These are phyloP conservation scores for Chydorus sphaericus DNA, from an alignment of 2,888 invertebrate genomes.

Conservation along the genomic window DNA sequence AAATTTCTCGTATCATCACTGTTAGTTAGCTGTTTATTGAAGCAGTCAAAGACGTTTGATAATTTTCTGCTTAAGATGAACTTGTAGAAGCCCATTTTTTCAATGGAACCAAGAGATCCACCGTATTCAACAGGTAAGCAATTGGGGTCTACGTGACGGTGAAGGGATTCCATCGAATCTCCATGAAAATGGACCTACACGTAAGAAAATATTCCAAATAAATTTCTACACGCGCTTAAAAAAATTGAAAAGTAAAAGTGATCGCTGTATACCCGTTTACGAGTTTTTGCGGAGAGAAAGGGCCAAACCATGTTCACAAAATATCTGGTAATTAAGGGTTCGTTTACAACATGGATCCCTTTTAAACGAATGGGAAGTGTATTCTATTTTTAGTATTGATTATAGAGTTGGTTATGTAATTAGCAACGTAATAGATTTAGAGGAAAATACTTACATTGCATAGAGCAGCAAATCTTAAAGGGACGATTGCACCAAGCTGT, in stretches of 20 bases:
- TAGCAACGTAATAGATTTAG: too few species aligned
- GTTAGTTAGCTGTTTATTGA: background rate
- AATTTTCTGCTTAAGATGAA: too few species aligned
- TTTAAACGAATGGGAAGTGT: slow-evolving; percentile 71
- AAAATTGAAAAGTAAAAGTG: background rate
- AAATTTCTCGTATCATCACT: too few species aligned
- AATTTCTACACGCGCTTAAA: background rate
- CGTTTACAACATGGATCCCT: slow-evolving; percentile 75
- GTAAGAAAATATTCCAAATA: background rate
- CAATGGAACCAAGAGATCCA: background rate
- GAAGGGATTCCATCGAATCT: background rate
- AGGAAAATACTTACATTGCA: too few species aligned
- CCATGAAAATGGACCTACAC: background rate
- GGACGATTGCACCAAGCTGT: too few species aligned
- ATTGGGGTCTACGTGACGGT: background rate
- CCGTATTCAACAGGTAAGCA: background rate
- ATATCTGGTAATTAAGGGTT: slow-evolving; percentile 78
- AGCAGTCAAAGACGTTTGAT: background rate
- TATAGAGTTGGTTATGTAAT: too few species aligned
- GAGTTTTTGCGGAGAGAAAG: slow-evolving; percentile 71
- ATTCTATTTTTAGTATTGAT: too few species aligned
- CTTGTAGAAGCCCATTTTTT: too few species aligned
- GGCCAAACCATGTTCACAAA: slow-evolving; percentile 80
- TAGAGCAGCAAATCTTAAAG: too few species aligned
- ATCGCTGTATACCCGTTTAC: slow-evolving; percentile 51